Base-by-base conservation (phyloP, 1,140 invertebrate species). In the Matsumurasca onukii region DNA sequence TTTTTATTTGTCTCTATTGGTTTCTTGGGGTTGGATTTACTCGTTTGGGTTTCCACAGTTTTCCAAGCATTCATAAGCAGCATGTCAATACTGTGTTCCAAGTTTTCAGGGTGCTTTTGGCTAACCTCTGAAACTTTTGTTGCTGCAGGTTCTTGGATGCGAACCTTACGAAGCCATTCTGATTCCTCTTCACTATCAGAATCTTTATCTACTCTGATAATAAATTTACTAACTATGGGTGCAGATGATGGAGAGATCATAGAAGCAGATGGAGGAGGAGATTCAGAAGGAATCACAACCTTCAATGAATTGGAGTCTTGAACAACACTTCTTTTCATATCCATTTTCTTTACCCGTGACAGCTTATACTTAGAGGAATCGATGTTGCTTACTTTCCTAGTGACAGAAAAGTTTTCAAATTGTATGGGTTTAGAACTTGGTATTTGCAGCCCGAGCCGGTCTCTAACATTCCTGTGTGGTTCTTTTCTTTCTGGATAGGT, bases 311-410 rank as follows among this genome's bases (percentile, higher is more conserved):
- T 17, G 9, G 9, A 25, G 22, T 27, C 55, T 24, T 59, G 22
- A 59, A 59, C 20, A 20, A 59, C 55, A 59, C 55, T 59, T 29
- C 55, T 59, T 59, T 17, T n/a, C n/a, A n/a, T n/a, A n/a, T n/a
- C n/a, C n/a, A n/a, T n/a, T n/a, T n/a, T n/a, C n/a, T n/a, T n/a
- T n/a, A n/a, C n/a, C n/a, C n/a, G n/a, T n/a, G n/a, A n/a, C n/a
- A n/a, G n/a, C n/a, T n/a, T n/a, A n/a, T n/a, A n/a, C n/a, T n/a
- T n/a, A n/a, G n/a, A n/a, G n/a, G n/a, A n/a, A n/a, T n/a, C n/a
- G n/a, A n/a, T n/a, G n/a, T n/a, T n/a, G n/a, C n/a, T n/a, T n/a
- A n/a, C n/a, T n/a, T n/a, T n/a, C n/a, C n/a, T n/a, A n/a, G n/a
- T n/a, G n/a, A n/a, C n/a, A n/a, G n/a, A n/a, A n/a, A n/a, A n/a